Base-by-base conservation (phyloP, 2,888 invertebrate species). In the Synergus gifuensis region DNA sequence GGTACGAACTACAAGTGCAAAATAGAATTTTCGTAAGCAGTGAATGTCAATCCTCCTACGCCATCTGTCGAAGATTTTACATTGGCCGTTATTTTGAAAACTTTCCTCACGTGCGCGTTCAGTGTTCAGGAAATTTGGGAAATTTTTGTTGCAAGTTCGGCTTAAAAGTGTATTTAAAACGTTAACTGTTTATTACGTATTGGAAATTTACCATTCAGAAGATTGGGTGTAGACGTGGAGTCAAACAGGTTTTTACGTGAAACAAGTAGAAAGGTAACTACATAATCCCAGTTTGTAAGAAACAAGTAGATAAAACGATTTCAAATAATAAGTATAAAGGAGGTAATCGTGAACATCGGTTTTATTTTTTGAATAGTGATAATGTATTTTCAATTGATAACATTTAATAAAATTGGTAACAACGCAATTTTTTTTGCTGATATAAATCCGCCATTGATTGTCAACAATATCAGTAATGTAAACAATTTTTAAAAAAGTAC, bases 211-310 rank as follows among this genome's bases (percentile, higher is more conserved):
- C 28, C 36, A 69, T 69, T 69, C 49, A 5, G 49, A 28, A 54
- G 54, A 73, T 73, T 49, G 36, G 49, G n/a, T 46, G 40, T 54
- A 73, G 54, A 40, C 73, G 73, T 49, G 73, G 36, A 73, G 73
- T 54, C 73, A 49, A 73, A 73, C 73, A 73, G 73, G 73, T 73
- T 73, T 54, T 69, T 36, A 28, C 36, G 11, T 54, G 28, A 73
- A 49, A 73, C 49, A 54, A 73, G 36, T 73, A 73, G 73, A 73
- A 73, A 73, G 73, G 73, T 73, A 73, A 73, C 54, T 54, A 46
- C 46, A 22, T 46, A 12, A 67, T 46, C 40, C 8, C 5, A 16
- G n/a, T 54, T 54, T 73, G n/a, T 36, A 54, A 54, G 40, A 69
- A 69, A 49, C 16, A 28, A 73, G 49, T 73, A 28, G 36, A 54